Evolutionary conservation across 2,113 vertebrate genomes (phyloP).

Genomic region (Ahaetulla prasina): DNA sequence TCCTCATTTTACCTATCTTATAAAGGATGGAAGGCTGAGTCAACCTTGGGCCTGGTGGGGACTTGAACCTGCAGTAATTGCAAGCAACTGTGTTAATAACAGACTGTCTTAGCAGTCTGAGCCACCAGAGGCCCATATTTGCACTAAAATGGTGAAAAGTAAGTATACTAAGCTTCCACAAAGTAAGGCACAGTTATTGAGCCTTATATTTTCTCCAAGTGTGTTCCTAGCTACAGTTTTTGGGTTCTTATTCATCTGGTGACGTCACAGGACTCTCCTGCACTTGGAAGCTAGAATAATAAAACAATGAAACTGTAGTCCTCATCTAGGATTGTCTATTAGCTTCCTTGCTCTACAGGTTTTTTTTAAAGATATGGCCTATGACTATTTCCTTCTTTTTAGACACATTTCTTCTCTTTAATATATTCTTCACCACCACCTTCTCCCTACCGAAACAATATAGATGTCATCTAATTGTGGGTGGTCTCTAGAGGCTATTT

Average conservation of each 20-base stretch:
- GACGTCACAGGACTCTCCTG: neutral
- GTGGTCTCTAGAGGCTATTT: neutral
- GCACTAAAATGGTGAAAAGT: neutral
- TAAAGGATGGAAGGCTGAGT: no score
- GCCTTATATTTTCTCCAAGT: neutral
- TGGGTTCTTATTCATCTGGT: neutral
- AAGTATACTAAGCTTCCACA: neutral
- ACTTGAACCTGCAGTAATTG: no score
- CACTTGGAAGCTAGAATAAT: neutral
- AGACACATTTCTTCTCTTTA: neutral
- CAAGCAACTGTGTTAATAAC: no score
- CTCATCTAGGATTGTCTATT: neutral
- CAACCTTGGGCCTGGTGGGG: no score
- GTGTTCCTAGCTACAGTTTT: neutral
- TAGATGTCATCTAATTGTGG: neutral
- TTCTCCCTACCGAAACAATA: neutral
- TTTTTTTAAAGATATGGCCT: neutral
- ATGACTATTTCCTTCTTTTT: neutral
- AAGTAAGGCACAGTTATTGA: neutral
- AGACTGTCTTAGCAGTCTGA: no score
- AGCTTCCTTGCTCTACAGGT: neutral
- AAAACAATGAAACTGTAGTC: neutral
- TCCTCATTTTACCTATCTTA: no score
- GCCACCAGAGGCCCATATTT: no score
- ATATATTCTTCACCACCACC: neutral